phyloP scores from a whole-genome alignment of 1,140 invertebrate genomes.

The Cephus cinctus region DNA sequence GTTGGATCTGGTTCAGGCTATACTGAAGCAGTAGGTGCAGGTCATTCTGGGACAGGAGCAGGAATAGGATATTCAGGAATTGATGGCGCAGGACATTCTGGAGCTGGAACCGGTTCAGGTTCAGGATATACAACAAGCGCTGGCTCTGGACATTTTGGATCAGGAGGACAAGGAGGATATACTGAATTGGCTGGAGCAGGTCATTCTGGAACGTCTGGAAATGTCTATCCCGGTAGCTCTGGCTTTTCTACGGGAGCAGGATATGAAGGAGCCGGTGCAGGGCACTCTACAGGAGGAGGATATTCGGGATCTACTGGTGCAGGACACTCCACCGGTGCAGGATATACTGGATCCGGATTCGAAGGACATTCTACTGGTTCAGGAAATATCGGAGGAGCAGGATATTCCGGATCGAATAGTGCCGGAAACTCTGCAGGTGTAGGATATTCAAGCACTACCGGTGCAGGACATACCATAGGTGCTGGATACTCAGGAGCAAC shows the following conservation, averaged over 20 bases:
- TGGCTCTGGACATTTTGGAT: constrained; percentile 10
- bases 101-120: background rate
- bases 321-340: constrained; percentile 7
- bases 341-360: background rate
- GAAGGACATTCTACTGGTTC: constrained; percentile 3
- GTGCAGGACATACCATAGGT: constrained; percentile 6
- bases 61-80: too few species aligned
- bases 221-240: background rate
- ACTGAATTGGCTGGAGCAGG: constrained; percentile 6
- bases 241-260: too few species aligned
- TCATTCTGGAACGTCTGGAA: constrained; percentile 1
- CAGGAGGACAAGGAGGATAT: constrained; percentile 6
- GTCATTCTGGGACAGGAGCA: background rate
- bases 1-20: constrained; percentile 1
- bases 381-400: constrained; percentile 10
- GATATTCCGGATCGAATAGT: constrained; percentile 12
- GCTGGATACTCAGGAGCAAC: constrained; percentile 17
- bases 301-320: constrained; percentile 4
- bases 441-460: constrained; percentile 7
- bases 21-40: constrained; percentile 7
- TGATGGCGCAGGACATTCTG: constrained; percentile 14
- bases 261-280: background rate
- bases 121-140: constrained; percentile 3
- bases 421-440: constrained; percentile 3
- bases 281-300: background rate